Evolutionary conservation across 2,797 vertebrate species (phyloP).

Genomic region (Diplodus puntazzo): DNA sequence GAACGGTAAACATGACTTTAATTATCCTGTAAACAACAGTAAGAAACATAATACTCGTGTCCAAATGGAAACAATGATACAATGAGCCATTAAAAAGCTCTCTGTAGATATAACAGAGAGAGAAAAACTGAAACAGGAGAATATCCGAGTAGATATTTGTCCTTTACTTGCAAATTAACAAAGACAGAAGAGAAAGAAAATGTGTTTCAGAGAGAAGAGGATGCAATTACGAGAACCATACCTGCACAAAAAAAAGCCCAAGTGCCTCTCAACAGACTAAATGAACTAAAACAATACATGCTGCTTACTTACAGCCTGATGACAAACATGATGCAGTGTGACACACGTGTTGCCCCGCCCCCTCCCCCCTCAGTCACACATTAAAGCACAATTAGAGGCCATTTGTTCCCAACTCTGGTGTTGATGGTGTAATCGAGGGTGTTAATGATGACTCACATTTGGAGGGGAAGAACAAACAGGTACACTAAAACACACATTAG

Average conservation of each 20-base stretch:
- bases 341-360: not conserved
- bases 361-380: slow-evolving; percentile 13
- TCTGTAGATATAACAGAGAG: not conserved
- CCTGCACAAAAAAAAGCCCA: not conserved
- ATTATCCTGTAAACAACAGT: not conserved
- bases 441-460: slow-evolving; percentile 83
- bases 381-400: slow-evolving; percentile 71
- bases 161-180: not conserved
- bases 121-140: not conserved
- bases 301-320: slow-evolving; percentile 8
- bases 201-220: not conserved
- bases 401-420: slow-evolving; percentile 81
- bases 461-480: slow-evolving; percentile 72
- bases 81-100: not conserved
- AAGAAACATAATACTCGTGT: not conserved
- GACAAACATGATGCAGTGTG: slow-evolving; percentile 25
- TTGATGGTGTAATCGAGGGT: slow-evolving; percentile 70
- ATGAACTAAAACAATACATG: not conserved
- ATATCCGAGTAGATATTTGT: not conserved
- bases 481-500: slow-evolving; percentile 30
- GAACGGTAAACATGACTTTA: not conserved
- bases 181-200: not conserved
- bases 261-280: no score
- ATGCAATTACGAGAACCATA: slow-evolving; percentile 3
- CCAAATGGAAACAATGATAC: not conserved